Percentiles rank a stretch among this genome's conserved stretches.
Conservation (phyloP, 2,888 invertebrate species). For the Chloroclysta siterata region DNA sequence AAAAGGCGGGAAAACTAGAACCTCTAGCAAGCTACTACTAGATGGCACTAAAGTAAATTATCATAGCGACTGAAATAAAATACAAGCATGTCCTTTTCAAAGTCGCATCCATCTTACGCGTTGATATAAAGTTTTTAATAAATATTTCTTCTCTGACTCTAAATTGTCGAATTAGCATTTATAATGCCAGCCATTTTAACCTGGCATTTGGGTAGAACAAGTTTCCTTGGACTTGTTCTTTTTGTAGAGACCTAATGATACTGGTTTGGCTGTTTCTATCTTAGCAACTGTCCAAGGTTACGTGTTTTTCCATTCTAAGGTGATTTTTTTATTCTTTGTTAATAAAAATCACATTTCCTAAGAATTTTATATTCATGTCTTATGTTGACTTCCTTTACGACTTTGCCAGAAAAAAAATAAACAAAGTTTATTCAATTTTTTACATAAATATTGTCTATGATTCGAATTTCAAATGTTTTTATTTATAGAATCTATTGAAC, state of each 20-base stretch:
- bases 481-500: no score
- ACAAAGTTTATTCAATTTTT: no score
- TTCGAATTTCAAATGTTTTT: no score
- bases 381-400: not conserved
- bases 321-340: constrained; percentile 32
- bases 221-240: constrained; percentile 31
- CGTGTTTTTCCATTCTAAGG: constrained; percentile 45
- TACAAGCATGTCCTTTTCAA: not conserved
- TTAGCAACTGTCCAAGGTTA: constrained; percentile 42
- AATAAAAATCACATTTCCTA: constrained; percentile 30
- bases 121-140: constrained; percentile 28
- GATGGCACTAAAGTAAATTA: constrained; percentile 30
- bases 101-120: not conserved
- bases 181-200: constrained; percentile 51
- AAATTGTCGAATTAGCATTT: constrained; percentile 62
- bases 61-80: not conserved
- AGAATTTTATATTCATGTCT: constrained; percentile 7
- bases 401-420: no score
- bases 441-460: not conserved
- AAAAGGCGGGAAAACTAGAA: not conserved
- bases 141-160: constrained; percentile 45
- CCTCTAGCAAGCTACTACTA: constrained; percentile 12
- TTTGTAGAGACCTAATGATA: constrained; percentile 35
- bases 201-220: constrained; percentile 50
- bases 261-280: constrained; percentile 42